Evolutionary conservation across 1,140 invertebrate species (phyloP).

Genomic region (Luehdorfia chinensis): DNA sequence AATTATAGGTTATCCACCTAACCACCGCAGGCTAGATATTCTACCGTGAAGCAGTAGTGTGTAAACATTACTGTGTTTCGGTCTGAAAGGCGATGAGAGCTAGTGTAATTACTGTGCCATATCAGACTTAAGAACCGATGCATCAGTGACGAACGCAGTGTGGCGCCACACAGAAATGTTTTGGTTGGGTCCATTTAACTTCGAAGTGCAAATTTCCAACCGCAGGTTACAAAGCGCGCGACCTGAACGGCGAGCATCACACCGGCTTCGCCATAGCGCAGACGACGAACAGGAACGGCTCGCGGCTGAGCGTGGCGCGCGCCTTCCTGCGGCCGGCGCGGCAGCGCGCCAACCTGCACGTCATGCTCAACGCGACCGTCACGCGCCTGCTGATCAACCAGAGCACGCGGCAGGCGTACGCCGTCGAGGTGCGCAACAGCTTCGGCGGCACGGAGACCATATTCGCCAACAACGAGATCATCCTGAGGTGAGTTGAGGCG

Average conservation of each 20-base stretch:
- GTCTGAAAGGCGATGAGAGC: no score
- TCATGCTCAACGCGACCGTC: constrained; percentile 87
- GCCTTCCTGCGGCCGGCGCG: constrained; percentile 90
- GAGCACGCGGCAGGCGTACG: constrained; percentile 76
- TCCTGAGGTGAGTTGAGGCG: constrained; percentile 54
- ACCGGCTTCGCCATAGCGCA: constrained; percentile 91
- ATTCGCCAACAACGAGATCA: constrained; percentile 82
- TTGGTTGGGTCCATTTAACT: not conserved
- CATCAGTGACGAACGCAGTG: no score
- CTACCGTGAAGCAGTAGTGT: no score
- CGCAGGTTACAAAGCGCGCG: constrained; percentile 86
- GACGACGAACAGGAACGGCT: constrained; percentile 92
- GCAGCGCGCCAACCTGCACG: constrained; percentile 85
- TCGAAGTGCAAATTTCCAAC: not conserved
- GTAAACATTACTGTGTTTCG: no score
- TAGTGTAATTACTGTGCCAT: no score
- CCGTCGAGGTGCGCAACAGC: constrained; percentile 79
- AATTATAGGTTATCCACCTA: no score
- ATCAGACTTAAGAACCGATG: no score
- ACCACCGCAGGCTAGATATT: no score
- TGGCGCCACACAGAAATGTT: no score
- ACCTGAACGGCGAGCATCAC: constrained; percentile 89
- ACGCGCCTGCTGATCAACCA: constrained; percentile 80
- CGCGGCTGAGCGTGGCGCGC: constrained; percentile 86
- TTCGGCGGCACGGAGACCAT: constrained; percentile 78